Evolutionary conservation across 1,140 invertebrate genomes (phyloP).

Genomic region (Streblospio benedicti): DNA sequence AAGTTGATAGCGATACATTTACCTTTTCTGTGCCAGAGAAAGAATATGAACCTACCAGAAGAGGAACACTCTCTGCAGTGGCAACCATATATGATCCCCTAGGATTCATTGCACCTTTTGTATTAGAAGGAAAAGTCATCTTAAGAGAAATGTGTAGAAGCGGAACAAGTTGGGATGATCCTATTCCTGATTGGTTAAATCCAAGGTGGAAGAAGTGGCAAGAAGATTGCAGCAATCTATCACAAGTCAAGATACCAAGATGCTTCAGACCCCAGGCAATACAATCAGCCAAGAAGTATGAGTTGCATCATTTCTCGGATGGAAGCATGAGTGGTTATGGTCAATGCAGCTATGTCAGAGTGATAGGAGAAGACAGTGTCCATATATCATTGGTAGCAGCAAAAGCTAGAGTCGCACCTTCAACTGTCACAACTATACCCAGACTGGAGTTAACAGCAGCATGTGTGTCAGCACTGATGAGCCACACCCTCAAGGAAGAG

Average conservation of each 20-base stretch:
- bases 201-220: constrained; percentile 1
- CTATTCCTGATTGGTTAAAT: background rate
- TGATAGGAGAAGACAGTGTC: background rate
- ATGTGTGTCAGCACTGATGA: background rate
- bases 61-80: too few relatives aligned
- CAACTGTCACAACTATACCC: constrained; percentile 14
- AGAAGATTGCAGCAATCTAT: background rate
- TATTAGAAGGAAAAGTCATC: too few relatives aligned
- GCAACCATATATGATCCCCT: too few relatives aligned
- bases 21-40: too few relatives aligned
- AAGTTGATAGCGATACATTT: too few relatives aligned
- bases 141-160: background rate
- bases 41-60: too few relatives aligned
- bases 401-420: constrained; percentile 19
- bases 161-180: constrained; percentile 2
- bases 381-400: constrained; percentile 4
- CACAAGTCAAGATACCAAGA: background rate
- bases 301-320: constrained; percentile 20
- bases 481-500: background rate
- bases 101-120: too few relatives aligned
- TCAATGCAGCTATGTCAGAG: constrained; percentile 11
- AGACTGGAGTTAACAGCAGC: constrained; percentile 18
- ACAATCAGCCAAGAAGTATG: background rate
- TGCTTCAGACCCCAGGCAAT: background rate
- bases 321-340: constrained; percentile 17